Evolutionary conservation across 2,888 invertebrate genomes (phyloP).

Genomic region (Sinelater perroti): DNA sequence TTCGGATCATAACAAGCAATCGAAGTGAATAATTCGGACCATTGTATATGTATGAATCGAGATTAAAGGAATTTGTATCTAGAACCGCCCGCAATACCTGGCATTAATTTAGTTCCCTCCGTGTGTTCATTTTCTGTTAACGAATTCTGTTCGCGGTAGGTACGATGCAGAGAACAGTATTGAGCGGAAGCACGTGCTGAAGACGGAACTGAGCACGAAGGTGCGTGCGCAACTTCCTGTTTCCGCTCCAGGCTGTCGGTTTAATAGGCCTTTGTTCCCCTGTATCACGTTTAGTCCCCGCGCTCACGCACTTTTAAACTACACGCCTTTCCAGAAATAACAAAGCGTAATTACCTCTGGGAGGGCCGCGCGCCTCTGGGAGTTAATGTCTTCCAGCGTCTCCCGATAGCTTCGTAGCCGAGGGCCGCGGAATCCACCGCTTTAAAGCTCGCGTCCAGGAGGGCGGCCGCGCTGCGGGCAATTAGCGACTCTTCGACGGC

Average conservation of each 20-base stretch:
- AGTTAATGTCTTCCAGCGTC: constrained; percentile 34
- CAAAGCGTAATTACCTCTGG: constrained; percentile 39
- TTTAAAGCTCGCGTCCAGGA: constrained; percentile 22
- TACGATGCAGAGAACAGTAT: constrained; percentile 43
- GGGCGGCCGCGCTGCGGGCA: constrained; percentile 7
- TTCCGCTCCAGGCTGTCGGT: constrained; percentile 41
- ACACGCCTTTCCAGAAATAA: constrained; percentile 39
- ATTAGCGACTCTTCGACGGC: constrained; percentile 21
- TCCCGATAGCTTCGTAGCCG: constrained; percentile 32
- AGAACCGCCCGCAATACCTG: constrained; percentile 15
- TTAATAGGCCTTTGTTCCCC: constrained; percentile 46
- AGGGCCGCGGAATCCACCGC: constrained; percentile 25
- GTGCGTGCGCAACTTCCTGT: constrained; percentile 45
- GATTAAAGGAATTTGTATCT: no score
- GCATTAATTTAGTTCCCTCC: constrained; percentile 27
- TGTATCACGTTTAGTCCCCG: constrained; percentile 38
- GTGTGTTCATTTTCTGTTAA: constrained; percentile 25
- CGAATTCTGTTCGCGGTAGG: constrained; percentile 30
- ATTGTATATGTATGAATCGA: no score
- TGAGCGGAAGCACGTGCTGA: constrained; percentile 52
- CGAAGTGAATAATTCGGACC: no score
- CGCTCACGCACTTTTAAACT: constrained; percentile 40
- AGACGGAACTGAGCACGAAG: constrained; percentile 46
- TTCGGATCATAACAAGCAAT: no score
- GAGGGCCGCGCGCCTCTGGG: constrained; percentile 35